Conservation (phyloP, 2,113 vertebrate species). For the Cygnus buccinator region DNA sequence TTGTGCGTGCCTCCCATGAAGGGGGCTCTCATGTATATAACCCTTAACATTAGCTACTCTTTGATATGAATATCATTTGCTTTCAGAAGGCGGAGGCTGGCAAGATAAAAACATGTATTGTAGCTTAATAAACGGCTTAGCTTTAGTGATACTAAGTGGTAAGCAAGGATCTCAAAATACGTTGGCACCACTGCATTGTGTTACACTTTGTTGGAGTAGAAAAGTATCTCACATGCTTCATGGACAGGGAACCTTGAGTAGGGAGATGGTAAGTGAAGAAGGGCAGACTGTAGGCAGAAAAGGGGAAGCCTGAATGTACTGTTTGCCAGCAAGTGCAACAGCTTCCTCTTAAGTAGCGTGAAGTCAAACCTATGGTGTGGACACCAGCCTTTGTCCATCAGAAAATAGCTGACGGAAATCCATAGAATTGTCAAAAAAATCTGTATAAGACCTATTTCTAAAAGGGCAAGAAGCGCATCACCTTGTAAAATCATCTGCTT, state of each 20-base stretch:
- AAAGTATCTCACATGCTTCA: not conserved
- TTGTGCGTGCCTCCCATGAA: not conserved
- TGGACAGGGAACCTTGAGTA: not conserved
- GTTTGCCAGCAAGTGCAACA: not conserved
- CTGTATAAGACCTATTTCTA: not conserved
- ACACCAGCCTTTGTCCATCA: not conserved
- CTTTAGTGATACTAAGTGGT: not conserved
- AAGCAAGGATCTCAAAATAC: not conserved
- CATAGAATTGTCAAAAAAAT: not conserved
- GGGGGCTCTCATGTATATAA: constrained; percentile 23
- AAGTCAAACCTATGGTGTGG: accelerated
- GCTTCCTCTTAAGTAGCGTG: not conserved
- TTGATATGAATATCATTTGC: constrained; percentile 13
- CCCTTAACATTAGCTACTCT: constrained; percentile 23
- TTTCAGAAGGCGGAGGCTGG: not conserved
- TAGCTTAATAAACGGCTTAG: not conserved
- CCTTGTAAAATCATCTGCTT: not conserved
- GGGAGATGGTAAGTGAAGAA: not conserved
- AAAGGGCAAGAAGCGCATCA: not conserved
- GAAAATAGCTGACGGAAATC: not conserved
- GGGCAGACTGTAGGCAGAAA: not conserved
- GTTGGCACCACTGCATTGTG: not conserved
- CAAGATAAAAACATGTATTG: constrained; percentile 5
- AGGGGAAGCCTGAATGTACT: not conserved
- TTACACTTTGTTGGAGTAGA: not conserved